Evolutionary conservation across 2,888 invertebrate genomes (phyloP).

Genomic region (Pomacea canaliculata): DNA sequence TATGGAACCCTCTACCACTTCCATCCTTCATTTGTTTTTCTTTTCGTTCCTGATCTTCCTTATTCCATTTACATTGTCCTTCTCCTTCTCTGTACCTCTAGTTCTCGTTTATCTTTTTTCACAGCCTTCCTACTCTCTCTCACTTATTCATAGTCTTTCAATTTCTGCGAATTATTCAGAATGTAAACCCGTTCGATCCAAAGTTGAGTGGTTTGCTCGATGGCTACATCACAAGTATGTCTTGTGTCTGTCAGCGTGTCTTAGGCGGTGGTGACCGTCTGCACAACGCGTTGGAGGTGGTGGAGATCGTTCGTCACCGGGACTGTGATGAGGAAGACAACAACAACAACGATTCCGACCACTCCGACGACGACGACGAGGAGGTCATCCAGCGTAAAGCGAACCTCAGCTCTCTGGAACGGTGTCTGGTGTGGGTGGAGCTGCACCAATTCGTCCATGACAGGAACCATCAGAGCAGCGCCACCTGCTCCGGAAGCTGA

Average conservation of each 20-base stretch:
- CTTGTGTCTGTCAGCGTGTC: slow-evolving; percentile 1
- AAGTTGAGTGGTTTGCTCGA: too few relatives aligned
- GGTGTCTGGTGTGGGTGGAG: slow-evolving; percentile 21
- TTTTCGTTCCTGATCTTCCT: too few relatives aligned
- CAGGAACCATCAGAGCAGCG: slow-evolving; percentile 3
- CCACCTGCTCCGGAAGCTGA: neutral
- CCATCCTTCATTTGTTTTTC: too few relatives aligned
- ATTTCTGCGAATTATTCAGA: too few relatives aligned
- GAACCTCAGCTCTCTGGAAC: slow-evolving; percentile 4
- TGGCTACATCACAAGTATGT: too few relatives aligned
- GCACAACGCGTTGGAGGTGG: slow-evolving; percentile 23
- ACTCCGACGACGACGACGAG: slow-evolving; percentile 12
- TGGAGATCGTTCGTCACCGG: slow-evolving; percentile 18
- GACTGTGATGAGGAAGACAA: slow-evolving; percentile 6
- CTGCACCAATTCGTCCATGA: slow-evolving; percentile 7
- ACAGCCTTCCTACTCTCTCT: too few relatives aligned
- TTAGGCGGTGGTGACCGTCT: slow-evolving; percentile 13
- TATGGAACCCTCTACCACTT: too few relatives aligned
- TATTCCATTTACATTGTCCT: too few relatives aligned
- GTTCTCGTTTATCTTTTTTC: neutral
- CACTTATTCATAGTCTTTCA: too few relatives aligned
- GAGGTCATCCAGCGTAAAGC: slow-evolving; percentile 16
- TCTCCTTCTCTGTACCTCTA: neutral
- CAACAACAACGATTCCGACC: neutral
- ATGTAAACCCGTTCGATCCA: too few relatives aligned